phyloP scores from a whole-genome alignment of 2,888 invertebrate species.

The Polia nebulosa region DNA sequence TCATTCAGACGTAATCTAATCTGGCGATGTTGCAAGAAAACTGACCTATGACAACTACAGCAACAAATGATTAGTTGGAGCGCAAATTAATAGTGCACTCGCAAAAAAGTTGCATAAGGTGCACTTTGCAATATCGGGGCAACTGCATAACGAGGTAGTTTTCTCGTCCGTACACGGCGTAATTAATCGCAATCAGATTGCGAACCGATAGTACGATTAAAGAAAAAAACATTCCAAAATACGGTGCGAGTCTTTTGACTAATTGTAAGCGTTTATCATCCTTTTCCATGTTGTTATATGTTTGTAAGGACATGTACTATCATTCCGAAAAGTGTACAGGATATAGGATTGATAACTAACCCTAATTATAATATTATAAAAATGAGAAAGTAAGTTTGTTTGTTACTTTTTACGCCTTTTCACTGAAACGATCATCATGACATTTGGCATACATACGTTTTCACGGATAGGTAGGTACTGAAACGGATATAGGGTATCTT shows the following conservation, averaged over 20 bases:
- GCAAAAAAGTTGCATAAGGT: slow-evolving; percentile 81
- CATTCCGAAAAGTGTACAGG: background rate
- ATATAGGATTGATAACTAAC: background rate
- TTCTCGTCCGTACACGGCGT: slow-evolving; percentile 49
- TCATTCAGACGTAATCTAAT: slow-evolving; percentile 83
- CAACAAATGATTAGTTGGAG: slow-evolving; percentile 74
- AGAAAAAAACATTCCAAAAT: slow-evolving; percentile 38
- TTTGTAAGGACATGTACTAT: background rate
- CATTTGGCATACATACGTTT: too few species aligned
- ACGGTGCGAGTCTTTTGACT: slow-evolving; percentile 19
- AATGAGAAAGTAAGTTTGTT: too few species aligned
- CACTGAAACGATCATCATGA: too few species aligned
- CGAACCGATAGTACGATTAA: slow-evolving; percentile 33
- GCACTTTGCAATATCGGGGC: slow-evolving; percentile 59
- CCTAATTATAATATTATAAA: too few species aligned
- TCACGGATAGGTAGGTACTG: too few species aligned
- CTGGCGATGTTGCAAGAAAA: slow-evolving; percentile 77
- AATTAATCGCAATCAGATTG: slow-evolving; percentile 60
- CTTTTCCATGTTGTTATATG: background rate
- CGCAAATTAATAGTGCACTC: slow-evolving; percentile 76
- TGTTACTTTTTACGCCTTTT: too few species aligned
- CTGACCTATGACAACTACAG: slow-evolving; percentile 87
- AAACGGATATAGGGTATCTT: too few species aligned
- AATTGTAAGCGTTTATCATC: slow-evolving; percentile 20
- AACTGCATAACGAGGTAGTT: slow-evolving; percentile 60